Evolutionary conservation across 37 sponge, comb jelly and placozoan genomes (phyloP).

Genomic region (Diacarnus erythraeanus): DNA sequence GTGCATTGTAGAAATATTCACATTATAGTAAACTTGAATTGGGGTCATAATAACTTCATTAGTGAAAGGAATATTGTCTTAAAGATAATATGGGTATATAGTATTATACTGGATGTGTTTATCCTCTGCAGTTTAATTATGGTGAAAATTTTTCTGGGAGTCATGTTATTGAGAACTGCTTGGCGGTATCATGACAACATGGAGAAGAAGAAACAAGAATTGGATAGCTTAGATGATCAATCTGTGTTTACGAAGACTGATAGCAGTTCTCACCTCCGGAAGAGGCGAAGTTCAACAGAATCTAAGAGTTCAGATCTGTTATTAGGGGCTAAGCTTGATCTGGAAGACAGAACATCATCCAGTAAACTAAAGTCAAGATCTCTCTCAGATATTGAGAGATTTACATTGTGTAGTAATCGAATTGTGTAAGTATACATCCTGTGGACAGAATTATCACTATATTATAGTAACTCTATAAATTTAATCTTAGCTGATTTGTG

Average conservation of each 20-base stretch:
- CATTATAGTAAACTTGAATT: too few species aligned
- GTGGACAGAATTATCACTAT: neutral
- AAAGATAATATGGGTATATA: neutral
- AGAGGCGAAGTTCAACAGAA: neutral
- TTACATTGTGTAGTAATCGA: slow-evolving; percentile 58
- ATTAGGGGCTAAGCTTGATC: neutral
- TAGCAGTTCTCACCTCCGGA: neutral
- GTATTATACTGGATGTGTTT: neutral
- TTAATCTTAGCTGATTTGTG: neutral
- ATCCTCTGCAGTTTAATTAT: slow-evolving; percentile 30
- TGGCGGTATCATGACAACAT: slow-evolving; percentile 9
- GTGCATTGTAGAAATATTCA: too few species aligned
- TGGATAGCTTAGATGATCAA: neutral
- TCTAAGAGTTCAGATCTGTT: neutral
- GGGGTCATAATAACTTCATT: too few species aligned
- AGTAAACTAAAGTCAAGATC: slow-evolving; percentile 15
- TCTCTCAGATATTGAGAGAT: slow-evolving; percentile 62
- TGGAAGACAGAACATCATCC: too few species aligned
- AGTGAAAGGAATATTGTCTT: neutral
- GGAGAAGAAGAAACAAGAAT: neutral
- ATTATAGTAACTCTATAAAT: too few species aligned
- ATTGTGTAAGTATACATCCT: slow-evolving; percentile 41
- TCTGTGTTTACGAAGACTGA: neutral
- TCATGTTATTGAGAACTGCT: slow-evolving; percentile 52
- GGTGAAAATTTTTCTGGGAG: slow-evolving; percentile 59